These are phyloP conservation scores for Drosophila ironensis DNA, from an alignment of 1,140 invertebrate genomes.

Conservation along the genomic window DNA sequence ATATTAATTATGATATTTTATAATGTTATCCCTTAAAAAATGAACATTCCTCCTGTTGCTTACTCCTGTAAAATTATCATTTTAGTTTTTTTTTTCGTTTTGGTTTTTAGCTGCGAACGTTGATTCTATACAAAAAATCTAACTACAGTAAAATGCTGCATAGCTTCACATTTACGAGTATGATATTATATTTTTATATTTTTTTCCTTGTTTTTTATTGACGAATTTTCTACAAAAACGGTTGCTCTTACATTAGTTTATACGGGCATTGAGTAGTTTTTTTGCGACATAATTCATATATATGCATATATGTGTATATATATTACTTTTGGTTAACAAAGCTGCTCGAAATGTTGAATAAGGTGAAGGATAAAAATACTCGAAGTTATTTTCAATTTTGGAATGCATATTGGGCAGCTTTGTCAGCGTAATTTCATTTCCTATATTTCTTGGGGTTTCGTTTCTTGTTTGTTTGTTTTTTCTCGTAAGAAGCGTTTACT, in stretches of 20 bases:
- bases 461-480: constrained; percentile 3
- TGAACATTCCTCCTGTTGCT: constrained; percentile 53
- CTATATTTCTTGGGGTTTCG: constrained; percentile 4
- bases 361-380: constrained; percentile 9
- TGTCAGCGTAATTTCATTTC: constrained; percentile 12
- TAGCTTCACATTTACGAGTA: constrained; percentile 70
- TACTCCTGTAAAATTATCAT: constrained; percentile 61
- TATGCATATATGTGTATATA: constrained; percentile 31
- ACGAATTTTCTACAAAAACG: constrained; percentile 68
- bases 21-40: constrained; percentile 59
- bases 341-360: constrained; percentile 28
- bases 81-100: constrained; percentile 36
- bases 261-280: constrained; percentile 66
- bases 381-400: constrained; percentile 1
- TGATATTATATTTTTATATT: constrained; percentile 59
- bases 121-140: constrained; percentile 74
- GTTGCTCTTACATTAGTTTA: constrained; percentile 56
- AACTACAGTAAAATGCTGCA: constrained; percentile 74
- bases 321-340: constrained; percentile 47
- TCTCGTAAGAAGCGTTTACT: constrained; percentile 4
- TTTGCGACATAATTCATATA: constrained; percentile 60
- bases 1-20: constrained; percentile 59
- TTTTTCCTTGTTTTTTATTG: constrained; percentile 43
- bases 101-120: constrained; percentile 58
- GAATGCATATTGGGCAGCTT: constrained; percentile 29